Evolutionary conservation across 2,797 vertebrate genomes (phyloP), one percentile per base, ranked within the genome.

Genomic region (Aphelocoma californica): DNA sequence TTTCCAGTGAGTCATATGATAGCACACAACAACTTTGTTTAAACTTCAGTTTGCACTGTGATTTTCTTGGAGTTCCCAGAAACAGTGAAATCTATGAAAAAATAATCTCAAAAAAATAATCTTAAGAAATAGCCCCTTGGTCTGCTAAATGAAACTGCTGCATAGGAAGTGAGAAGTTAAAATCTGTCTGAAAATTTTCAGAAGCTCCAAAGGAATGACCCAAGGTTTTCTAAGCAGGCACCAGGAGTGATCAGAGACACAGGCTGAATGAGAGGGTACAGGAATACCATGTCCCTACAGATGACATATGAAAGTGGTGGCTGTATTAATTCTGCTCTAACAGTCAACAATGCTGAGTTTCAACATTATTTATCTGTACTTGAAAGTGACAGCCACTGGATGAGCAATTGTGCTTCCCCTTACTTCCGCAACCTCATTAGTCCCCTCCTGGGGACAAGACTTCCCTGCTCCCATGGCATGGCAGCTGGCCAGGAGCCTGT

Each of bases 201-300:
- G 72, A 44, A 58, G 28, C 42, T 87, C 32, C 13, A 48, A 47
- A 47, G 8, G 32, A 85, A 88, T 2, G 13, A 85, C 10, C 36
- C 8, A 2, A 62, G 18, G 6, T 51, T 95, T 91, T 70, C 81
- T 70, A 62, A 69, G 47, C 28, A 61, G 38, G 16, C 1, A 4
- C 18, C 5, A 3, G 60, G 25, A 36, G 11, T 24, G 58, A 54
- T 6, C 2, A 5, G 62, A 58, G 66, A 51, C 1, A 6, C 32
- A 69, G n/a, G 10, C 36, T 65, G 38, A 77, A 29, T 29, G 53
- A 0, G 7, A 80, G 23, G 7, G 8, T 7, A 1, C 6, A 10
- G 25, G 69, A 77, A 38, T 0, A 2, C 12, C 38, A 12, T 0
- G 0, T 72, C 20, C 15, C 34, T 28, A 5, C 1, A 6, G 31